Conservation (phyloP, 2,888 invertebrate species). For the Syrphus vitripennis region DNA sequence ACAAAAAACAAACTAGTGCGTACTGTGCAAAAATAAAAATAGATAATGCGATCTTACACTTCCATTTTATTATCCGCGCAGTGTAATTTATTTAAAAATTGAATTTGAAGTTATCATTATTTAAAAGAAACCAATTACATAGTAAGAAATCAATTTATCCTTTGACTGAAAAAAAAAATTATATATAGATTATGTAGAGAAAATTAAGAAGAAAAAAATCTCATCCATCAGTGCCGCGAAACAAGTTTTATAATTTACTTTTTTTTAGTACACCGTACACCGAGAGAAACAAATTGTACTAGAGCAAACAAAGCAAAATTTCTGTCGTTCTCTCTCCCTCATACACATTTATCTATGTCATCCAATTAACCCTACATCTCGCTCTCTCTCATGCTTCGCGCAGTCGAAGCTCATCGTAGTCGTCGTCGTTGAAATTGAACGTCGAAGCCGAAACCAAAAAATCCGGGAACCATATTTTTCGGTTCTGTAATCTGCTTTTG, state of each 20-base stretch:
- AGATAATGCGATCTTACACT: background rate
- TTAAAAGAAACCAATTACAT: background rate
- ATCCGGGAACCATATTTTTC: constrained; percentile 75
- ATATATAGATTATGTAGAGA: constrained; percentile 19
- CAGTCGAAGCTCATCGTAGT: constrained; percentile 54
- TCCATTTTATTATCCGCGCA: background rate
- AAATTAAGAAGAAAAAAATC: constrained; percentile 60
- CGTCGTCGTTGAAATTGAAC: constrained; percentile 27
- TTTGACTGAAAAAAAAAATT: constrained; percentile 33
- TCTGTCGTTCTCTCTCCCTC: background rate
- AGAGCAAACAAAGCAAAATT: constrained; percentile 29
- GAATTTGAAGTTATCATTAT: background rate
- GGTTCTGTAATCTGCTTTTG: constrained; percentile 70
- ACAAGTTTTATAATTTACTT: constrained; percentile 69
- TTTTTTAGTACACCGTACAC: constrained; percentile 63
- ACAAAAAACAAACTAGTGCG: background rate
- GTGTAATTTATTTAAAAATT: background rate
- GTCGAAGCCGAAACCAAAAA: constrained; percentile 72
- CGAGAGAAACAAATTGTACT: constrained; percentile 36
- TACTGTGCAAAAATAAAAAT: constrained; percentile 32
- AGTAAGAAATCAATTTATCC: constrained; percentile 21
- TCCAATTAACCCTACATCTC: constrained; percentile 30
- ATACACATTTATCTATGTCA: background rate
- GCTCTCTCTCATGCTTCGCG: constrained; percentile 48
- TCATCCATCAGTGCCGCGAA: constrained; percentile 64